These are phyloP conservation scores for Alcis repandata DNA, from an alignment of 2,888 invertebrate species.

Conservation along the genomic window DNA sequence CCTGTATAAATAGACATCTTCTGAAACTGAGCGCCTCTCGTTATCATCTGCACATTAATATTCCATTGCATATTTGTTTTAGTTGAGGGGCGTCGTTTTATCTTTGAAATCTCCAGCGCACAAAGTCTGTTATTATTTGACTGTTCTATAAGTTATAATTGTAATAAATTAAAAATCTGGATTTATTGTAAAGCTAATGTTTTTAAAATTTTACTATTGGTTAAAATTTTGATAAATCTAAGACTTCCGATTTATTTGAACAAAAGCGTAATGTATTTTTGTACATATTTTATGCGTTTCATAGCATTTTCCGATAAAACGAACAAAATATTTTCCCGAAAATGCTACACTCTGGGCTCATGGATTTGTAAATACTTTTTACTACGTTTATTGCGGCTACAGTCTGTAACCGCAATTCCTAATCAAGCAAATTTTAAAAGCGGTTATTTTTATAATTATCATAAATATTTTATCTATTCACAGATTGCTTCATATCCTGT, in stretches of 20 bases:
- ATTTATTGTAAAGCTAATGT: no score
- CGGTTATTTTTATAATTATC: not conserved
- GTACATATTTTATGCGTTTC: not conserved
- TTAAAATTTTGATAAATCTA: no score
- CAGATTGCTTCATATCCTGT: constrained; percentile 28
- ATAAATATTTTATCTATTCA: constrained; percentile 23
- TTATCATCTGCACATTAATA: not conserved
- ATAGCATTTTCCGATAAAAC: not conserved
- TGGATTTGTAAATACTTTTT: constrained; percentile 7
- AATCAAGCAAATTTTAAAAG: not conserved
- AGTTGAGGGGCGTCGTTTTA: not conserved
- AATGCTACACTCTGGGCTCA: not conserved
- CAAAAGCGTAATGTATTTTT: not conserved
- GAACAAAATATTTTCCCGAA: constrained; percentile 4
- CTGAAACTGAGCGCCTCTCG: not conserved
- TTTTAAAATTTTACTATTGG: no score
- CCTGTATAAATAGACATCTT: not conserved
- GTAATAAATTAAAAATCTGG: no score
- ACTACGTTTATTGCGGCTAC: not conserved
- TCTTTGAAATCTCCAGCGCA: not conserved
- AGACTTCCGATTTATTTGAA: not conserved
- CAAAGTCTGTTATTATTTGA: not conserved
- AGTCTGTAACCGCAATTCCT: not conserved
- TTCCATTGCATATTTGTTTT: not conserved
- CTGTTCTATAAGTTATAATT: not conserved